Evolutionary conservation across 2,113 vertebrate species (phyloP).

Genomic region (Xyrauchen texanus): DNA sequence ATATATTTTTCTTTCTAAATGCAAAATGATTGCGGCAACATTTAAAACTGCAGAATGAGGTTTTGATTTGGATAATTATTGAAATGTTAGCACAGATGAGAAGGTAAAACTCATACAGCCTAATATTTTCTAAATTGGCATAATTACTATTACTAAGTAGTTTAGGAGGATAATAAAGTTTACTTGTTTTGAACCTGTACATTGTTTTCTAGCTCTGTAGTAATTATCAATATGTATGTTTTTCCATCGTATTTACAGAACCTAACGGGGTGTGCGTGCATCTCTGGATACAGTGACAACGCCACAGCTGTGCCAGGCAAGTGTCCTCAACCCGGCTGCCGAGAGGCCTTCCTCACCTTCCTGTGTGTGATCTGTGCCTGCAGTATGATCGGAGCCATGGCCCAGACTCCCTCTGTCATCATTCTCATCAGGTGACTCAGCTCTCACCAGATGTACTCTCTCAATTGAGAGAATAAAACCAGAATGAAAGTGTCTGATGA

Average conservation of each 20-base stretch:
- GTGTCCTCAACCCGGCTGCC: slow-evolving; percentile 89
- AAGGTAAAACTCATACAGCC: too few species aligned
- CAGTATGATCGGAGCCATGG: slow-evolving; percentile 98
- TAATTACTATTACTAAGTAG: too few species aligned
- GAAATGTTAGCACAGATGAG: too few species aligned
- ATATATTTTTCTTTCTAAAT: too few species aligned
- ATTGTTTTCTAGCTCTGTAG: background rate
- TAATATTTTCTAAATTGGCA: too few species aligned
- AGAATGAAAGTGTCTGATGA: too few species aligned
- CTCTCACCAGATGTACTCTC: background rate
- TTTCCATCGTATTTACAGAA: slow-evolving; percentile 74
- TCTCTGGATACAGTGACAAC: slow-evolving; percentile 70
- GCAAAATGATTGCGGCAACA: too few species aligned
- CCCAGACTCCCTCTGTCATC: slow-evolving; percentile 96
- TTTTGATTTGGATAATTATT: too few species aligned
- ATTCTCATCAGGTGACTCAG: slow-evolving; percentile 89
- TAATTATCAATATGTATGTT: background rate
- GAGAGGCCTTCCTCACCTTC: slow-evolving; percentile 94
- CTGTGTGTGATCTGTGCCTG: slow-evolving; percentile 95
- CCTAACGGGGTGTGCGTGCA: slow-evolving; percentile 85
- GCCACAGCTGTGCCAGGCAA: slow-evolving; percentile 86
- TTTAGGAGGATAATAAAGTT: too few species aligned
- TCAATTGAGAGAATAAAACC: too few species aligned
- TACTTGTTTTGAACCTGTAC: background rate
- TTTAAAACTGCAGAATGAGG: too few species aligned